phyloP scores from a whole-genome alignment of 2,797 vertebrate species.

The Salarias fasciatus region DNA sequence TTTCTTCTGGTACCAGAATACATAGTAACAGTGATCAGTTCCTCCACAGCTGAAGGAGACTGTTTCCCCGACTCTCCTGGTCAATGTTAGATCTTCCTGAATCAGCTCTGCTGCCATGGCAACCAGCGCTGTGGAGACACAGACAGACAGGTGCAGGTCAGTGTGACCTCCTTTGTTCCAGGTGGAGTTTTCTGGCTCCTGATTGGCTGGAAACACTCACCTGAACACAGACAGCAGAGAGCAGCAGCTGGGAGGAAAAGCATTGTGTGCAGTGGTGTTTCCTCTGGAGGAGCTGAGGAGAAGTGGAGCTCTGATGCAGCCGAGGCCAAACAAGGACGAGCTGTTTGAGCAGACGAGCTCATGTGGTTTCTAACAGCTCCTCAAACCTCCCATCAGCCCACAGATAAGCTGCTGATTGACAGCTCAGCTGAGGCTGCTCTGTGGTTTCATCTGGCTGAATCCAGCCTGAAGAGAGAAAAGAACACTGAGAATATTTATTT shows the following conservation, averaged over 20 bases:
- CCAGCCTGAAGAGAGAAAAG: too few relatives aligned
- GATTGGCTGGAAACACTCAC: constrained; percentile 60
- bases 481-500: too few relatives aligned
- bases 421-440: background rate
- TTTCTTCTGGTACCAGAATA: constrained; percentile 28
- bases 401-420: background rate
- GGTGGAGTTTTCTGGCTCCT: constrained; percentile 10
- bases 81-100: constrained; percentile 27
- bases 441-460: background rate
- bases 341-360: background rate
- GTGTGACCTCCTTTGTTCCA: too few relatives aligned
- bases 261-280: constrained; percentile 42
- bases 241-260: constrained; percentile 49
- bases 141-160: too few relatives aligned
- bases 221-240: constrained; percentile 42
- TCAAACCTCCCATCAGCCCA: background rate
- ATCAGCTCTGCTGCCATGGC: constrained; percentile 26
- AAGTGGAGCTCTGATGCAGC: constrained; percentile 20
- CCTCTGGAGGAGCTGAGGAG: constrained; percentile 41
- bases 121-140: constrained; percentile 12
- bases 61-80: background rate
- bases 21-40: rapidly evolving
- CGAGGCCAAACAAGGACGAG: background rate
- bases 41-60: constrained; percentile 25
- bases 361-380: background rate